Base-by-base conservation (phyloP, 1,140 invertebrate species). In the Drosophila novamexicana region DNA sequence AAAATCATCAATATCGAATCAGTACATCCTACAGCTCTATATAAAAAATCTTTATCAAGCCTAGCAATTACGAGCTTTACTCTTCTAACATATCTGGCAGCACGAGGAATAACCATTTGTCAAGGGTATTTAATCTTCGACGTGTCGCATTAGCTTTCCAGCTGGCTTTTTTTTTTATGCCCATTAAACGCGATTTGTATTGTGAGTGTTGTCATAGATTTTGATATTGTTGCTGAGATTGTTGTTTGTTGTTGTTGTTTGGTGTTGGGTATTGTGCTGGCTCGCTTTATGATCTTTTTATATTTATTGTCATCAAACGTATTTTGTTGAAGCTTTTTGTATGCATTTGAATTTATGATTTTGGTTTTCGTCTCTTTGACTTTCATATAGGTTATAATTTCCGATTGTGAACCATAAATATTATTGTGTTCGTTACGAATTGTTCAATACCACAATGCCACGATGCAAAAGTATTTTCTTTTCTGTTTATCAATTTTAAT, bases 281-380 rank as follows among this genome's bases (percentile, higher is more conserved):
- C 32, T 32, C 47, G 14, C 34, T 72, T 67, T 73, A 67, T 59
- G 54, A 47, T 50, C 39, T 61, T 58, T 57, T 39, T 58, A 59
- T 73, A 67, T 59, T 73, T 67, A 59, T 66, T 66, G 63, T 58
- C 69, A 66, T 44, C 63, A 65, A 65, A 65, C 65, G 39, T 53
- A 45, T 73, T 73, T 72, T 72, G 69, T 72, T 40, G 37, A 57
- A 57, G 52, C 52, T 66, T 59, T 66, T 73, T 73, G 63, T 45
- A 45, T 67, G 7, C 29, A 40, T 73, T 67, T 45, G 47, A 67
- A 67, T 73, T 73, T 73, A 73, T 96, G 79, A 85, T 98, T 61
- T 61, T 62, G 29, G 42, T 44, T 64, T 12, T 62, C 42, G 68
- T 47, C 57, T 47, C 18, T 49, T 32, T 36, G 39, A 68, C 52